Conservation (phyloP, 1,140 invertebrate species). For the Latrodectus geometricus region DNA sequence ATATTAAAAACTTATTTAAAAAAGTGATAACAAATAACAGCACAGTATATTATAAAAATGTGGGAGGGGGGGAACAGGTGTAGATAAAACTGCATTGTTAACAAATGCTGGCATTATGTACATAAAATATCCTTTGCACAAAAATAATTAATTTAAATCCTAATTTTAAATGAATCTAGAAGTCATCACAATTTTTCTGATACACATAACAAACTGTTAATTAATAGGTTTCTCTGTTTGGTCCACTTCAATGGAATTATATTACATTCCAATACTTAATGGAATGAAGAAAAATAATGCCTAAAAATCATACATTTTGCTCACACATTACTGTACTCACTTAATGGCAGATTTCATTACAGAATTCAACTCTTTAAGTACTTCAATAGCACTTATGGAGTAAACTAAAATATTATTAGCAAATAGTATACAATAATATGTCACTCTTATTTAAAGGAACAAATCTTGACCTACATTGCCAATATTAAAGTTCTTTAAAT, state of each 20-base stretch:
- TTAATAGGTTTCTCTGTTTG: constrained; percentile 36
- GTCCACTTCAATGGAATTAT: constrained; percentile 32
- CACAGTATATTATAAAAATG: neutral
- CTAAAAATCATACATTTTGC: constrained; percentile 14
- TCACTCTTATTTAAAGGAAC: neutral
- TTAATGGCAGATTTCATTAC: neutral
- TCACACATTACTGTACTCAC: constrained; percentile 11
- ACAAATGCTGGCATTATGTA: constrained; percentile 34
- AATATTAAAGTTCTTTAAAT: neutral
- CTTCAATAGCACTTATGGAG: no score
- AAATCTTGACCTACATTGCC: no score
- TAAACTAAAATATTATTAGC: no score
- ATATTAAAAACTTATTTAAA: constrained; percentile 6
- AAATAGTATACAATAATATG: neutral
- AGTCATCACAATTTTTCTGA: constrained; percentile 38
- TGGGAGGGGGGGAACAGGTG: constrained; percentile 1
- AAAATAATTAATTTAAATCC: neutral
- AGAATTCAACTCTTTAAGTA: neutral
- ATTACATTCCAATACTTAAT: constrained; percentile 31
- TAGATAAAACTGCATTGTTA: constrained; percentile 43
- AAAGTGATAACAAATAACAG: constrained; percentile 30
- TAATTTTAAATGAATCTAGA: neutral
- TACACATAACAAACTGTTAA: constrained; percentile 8
- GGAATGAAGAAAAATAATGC: constrained; percentile 28
- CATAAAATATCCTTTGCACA: constrained; percentile 13